Conservation (phyloP, 2,888 invertebrate species). For the Craniophora ligustri region DNA sequence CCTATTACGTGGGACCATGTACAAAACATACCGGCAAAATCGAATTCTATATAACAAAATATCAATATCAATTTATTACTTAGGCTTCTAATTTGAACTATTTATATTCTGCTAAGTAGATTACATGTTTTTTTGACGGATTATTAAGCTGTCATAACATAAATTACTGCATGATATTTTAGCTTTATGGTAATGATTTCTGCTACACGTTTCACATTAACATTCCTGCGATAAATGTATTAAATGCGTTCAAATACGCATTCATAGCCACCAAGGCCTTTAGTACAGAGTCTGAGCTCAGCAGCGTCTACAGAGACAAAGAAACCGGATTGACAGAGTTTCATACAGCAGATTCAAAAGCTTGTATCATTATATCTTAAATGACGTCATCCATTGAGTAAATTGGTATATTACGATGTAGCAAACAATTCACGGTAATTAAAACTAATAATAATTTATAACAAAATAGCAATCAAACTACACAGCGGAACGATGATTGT, state of each 20-base stretch:
- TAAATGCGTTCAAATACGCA: conserved; percentile 16
- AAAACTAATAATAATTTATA: conserved; percentile 20
- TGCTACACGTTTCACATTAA: conserved; percentile 13
- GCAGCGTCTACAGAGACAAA: neutral
- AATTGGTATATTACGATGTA: conserved; percentile 2
- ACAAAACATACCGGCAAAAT: too few species aligned
- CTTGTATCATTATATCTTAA: conserved; percentile 5
- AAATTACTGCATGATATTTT: neutral
- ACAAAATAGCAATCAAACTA: conserved; percentile 22
- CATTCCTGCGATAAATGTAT: conserved; percentile 9
- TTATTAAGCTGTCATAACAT: too few species aligned
- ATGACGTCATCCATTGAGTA: conserved; percentile 1
- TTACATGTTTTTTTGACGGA: too few species aligned
- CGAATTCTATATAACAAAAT: too few species aligned
- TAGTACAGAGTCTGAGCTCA: neutral
- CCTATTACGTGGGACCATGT: too few species aligned
- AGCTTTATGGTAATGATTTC: neutral
- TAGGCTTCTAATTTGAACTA: too few species aligned
- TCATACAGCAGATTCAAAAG: conserved; percentile 1
- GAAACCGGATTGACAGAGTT: conserved; percentile 1
- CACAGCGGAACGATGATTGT: conserved; percentile 20
- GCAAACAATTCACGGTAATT: conserved; percentile 20
- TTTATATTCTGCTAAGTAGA: too few species aligned
- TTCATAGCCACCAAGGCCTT: conserved; percentile 20
- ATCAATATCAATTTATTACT: too few species aligned